Evolutionary conservation across 2,888 invertebrate species (phyloP).

Genomic region (Meiosimyza platycephala): DNA sequence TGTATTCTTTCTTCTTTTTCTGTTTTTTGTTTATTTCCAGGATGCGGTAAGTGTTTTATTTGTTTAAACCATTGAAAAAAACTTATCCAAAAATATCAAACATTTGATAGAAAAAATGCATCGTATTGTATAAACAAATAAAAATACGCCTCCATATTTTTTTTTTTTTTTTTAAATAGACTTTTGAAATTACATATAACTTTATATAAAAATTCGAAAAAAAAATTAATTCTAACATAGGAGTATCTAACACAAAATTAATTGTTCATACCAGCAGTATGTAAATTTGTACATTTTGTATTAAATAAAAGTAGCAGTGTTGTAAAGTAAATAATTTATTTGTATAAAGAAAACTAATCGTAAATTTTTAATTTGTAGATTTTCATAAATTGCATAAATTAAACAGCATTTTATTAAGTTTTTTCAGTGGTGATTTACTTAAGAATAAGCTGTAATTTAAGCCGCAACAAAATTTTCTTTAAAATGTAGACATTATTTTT

Average conservation of each 20-base stretch:
- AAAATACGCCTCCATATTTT: slow-evolving; percentile 33
- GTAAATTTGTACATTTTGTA: slow-evolving; percentile 7
- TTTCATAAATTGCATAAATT: slow-evolving; percentile 28
- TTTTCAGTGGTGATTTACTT: slow-evolving; percentile 17
- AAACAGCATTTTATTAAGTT: background rate
- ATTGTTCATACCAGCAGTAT: background rate
- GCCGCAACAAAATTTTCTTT: background rate
- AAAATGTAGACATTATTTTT: background rate
- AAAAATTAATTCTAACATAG: too few relatives aligned
- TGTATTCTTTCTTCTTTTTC: slow-evolving; percentile 48
- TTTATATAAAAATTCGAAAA: too few relatives aligned
- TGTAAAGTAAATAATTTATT: slow-evolving; percentile 16
- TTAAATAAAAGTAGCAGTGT: background rate
- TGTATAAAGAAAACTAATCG: slow-evolving; percentile 7
- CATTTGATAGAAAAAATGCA: slow-evolving; percentile 29
- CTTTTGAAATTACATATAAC: too few relatives aligned
- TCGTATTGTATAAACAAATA: slow-evolving; percentile 35
- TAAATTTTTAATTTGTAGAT: slow-evolving; percentile 18
- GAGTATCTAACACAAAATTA: background rate
- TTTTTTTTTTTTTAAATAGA: too few relatives aligned
- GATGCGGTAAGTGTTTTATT: slow-evolving; percentile 66
- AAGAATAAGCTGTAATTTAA: slow-evolving; percentile 15
- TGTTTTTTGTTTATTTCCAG: slow-evolving; percentile 66
- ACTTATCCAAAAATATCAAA: slow-evolving; percentile 26
- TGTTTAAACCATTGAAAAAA: slow-evolving; percentile 26